These are phyloP conservation scores for Polydrusus cervinus DNA, from an alignment of 2,888 invertebrate species.

Conservation along the genomic window DNA sequence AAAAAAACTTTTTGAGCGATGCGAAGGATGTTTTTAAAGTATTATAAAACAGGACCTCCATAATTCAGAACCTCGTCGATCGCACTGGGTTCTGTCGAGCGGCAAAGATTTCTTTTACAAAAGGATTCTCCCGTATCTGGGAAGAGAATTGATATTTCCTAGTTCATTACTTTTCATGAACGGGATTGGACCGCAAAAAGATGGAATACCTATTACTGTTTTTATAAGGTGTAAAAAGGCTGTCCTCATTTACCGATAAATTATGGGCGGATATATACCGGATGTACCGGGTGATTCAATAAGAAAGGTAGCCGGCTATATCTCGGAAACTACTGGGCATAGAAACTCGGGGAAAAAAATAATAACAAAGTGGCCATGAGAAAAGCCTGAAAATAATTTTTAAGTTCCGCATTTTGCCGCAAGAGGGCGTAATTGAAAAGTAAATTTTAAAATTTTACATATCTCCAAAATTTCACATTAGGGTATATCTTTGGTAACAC, in stretches of 20 bases:
- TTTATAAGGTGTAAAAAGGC: conserved; percentile 14
- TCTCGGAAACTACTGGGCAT: no score
- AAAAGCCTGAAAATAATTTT: no score
- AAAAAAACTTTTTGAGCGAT: no score
- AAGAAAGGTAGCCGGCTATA: no score
- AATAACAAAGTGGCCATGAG: no score
- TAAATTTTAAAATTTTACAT: no score
- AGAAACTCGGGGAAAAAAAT: no score
- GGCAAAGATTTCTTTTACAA: conserved; percentile 21
- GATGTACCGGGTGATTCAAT: no score
- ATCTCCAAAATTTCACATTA: no score
- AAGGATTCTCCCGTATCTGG: conserved; percentile 10
- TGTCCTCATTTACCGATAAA: not conserved
- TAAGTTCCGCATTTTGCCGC: no score
- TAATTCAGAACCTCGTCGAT: not conserved
- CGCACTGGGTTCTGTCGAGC: not conserved
- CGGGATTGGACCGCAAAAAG: not conserved
- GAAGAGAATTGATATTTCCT: conserved; percentile 23
- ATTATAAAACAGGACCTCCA: not conserved
- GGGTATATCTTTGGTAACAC: no score
- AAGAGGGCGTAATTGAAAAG: no score
- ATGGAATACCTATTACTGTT: conserved; percentile 12
- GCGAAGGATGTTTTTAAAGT: not conserved
- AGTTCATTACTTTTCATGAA: conserved; percentile 26
- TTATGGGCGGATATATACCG: not conserved